Evolutionary conservation across 1,140 invertebrate species (phyloP).

Genomic region (Pseudomyrmex flavicornis): DNA sequence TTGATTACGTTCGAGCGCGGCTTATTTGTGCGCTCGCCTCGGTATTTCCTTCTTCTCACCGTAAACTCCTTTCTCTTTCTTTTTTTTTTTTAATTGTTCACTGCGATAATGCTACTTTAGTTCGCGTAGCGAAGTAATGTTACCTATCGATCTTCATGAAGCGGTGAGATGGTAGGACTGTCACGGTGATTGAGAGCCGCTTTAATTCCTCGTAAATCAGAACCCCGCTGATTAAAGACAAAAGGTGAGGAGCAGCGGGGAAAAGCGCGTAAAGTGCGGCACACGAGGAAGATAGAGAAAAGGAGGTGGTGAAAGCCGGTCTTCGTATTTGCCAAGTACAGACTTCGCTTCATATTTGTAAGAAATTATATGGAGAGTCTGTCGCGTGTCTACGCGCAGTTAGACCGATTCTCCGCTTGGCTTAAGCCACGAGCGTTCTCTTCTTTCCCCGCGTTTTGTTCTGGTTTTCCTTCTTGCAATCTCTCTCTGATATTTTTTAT

Average conservation of each 20-base stretch:
- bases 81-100: constrained; percentile 47
- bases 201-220: constrained; percentile 65
- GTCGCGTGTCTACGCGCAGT: constrained; percentile 75
- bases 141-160: constrained; percentile 52
- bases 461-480: constrained; percentile 52
- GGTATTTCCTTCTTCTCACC: neutral
- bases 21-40: constrained; percentile 21
- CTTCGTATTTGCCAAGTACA: constrained; percentile 20
- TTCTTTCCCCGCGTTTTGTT: constrained; percentile 32
- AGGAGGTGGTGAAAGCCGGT: constrained; percentile 67
- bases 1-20: constrained; percentile 32
- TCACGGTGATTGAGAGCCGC: constrained; percentile 53
- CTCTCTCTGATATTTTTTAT: constrained; percentile 11
- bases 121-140: constrained; percentile 42
- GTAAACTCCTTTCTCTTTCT: neutral
- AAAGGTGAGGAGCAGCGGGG: constrained; percentile 19
- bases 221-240: constrained; percentile 61
- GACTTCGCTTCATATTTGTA: constrained; percentile 71
- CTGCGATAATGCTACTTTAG: constrained; percentile 54
- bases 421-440: constrained; percentile 49
- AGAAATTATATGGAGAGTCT: constrained; percentile 73
- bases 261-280: constrained; percentile 36
- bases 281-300: constrained; percentile 49
- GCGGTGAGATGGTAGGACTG: constrained; percentile 55
- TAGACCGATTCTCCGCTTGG: constrained; percentile 63